A percentile compares a stretch with the other conserved stretches of the same genome.
Conservation (phyloP, 2,888 invertebrate species). For the Philhelius pedissequus region DNA sequence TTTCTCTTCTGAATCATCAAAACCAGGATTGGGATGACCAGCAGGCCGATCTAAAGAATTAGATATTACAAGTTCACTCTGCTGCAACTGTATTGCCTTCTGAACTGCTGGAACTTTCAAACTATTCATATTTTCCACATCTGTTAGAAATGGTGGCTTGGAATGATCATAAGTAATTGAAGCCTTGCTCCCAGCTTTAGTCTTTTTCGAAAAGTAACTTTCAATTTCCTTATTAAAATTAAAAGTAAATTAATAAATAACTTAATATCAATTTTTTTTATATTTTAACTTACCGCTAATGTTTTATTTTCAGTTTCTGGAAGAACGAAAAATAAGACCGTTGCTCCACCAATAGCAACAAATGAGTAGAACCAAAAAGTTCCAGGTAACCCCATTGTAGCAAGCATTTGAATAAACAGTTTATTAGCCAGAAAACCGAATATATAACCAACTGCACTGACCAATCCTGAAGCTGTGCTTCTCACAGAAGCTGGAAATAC, state of each 20-base stretch:
- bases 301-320: constrained; percentile 92
- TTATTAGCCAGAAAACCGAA: constrained; percentile 89
- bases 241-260: constrained; percentile 8
- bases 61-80: constrained; percentile 74
- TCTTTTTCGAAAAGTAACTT: constrained; percentile 76
- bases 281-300: constrained; percentile 77
- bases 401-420: constrained; percentile 84
- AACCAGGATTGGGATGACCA: constrained; percentile 73
- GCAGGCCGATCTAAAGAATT: constrained; percentile 13
- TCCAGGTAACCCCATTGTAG: constrained; percentile 83
- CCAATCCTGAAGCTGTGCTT: constrained; percentile 86
- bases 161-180: constrained; percentile 46
- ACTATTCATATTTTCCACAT: constrained; percentile 72
- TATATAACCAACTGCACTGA: constrained; percentile 87
- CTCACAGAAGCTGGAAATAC: constrained; percentile 85
- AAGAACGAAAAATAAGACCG: constrained; percentile 84
- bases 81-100: constrained; percentile 75
- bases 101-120: constrained; percentile 72
- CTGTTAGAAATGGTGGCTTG: constrained; percentile 42
- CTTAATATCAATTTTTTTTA: background rate
- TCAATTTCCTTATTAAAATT: constrained; percentile 74
- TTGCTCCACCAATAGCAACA: constrained; percentile 83
- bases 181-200: constrained; percentile 69
- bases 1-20: constrained; percentile 74
- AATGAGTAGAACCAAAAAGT: constrained; percentile 86